phyloP scores from a whole-genome alignment of 2,888 invertebrate species.

The Junonia oenone region DNA sequence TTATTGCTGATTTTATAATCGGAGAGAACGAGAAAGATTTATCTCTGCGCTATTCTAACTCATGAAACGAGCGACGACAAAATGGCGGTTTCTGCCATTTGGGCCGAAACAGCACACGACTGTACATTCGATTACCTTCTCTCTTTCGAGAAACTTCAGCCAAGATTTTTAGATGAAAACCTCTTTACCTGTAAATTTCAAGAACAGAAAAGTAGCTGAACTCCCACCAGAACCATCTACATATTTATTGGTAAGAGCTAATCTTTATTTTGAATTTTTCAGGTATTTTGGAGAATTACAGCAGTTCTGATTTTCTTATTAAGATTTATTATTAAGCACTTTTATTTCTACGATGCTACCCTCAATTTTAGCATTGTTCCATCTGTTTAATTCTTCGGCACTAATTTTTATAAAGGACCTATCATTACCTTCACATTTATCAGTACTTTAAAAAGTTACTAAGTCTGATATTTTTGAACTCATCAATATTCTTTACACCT shows the following conservation, averaged over 20 bases:
- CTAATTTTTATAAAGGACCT: no score
- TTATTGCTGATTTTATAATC: slow-evolving; percentile 5
- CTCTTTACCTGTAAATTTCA: slow-evolving; percentile 23
- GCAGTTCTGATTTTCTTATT: background rate
- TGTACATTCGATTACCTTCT: slow-evolving; percentile 42
- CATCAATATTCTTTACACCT: no score
- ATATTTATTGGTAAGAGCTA: background rate
- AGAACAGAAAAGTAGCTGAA: background rate
- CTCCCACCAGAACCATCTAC: background rate
- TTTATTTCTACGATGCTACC: background rate
- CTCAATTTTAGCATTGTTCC: background rate
- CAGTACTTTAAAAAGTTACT: no score
- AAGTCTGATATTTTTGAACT: no score
- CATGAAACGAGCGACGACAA: slow-evolving; percentile 49
- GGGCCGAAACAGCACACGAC: slow-evolving; percentile 32
- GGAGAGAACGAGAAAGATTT: slow-evolving; percentile 19
- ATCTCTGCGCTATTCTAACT: slow-evolving; percentile 44
- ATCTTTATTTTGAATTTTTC: background rate
- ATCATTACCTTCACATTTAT: no score
- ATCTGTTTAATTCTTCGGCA: no score
- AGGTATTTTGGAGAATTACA: background rate
- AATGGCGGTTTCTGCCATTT: slow-evolving; percentile 51
- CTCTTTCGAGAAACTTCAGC: slow-evolving; percentile 43
- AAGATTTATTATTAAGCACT: background rate
- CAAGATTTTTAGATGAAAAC: slow-evolving; percentile 32